A percentile compares a stretch with the other conserved stretches of the same genome.
phyloP scores from a whole-genome alignment of 2,797 vertebrate genomes.

The Coilia nasus region DNA sequence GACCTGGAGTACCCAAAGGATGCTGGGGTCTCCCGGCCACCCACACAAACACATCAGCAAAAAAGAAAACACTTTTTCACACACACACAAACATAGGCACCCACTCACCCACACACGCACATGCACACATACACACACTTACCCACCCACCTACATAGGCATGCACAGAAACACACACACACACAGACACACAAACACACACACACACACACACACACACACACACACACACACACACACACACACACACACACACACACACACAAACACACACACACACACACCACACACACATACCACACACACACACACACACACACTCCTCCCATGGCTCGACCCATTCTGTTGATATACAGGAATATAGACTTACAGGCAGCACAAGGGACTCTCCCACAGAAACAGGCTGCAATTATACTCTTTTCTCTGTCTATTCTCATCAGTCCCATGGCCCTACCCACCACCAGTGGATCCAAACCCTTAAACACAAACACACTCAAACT shows the following conservation, averaged over 20 bases:
- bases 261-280: neutral
- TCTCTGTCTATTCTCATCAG: slow-evolving; percentile 14
- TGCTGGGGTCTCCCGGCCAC: slow-evolving; percentile 21
- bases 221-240: neutral
- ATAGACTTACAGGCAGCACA: slow-evolving; percentile 20
- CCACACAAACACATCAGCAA: no score
- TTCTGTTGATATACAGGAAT: slow-evolving; percentile 25
- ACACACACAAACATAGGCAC: no score
- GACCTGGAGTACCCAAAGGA: slow-evolving; percentile 48
- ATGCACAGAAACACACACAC: no score
- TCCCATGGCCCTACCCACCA: neutral
- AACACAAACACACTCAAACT: no score
- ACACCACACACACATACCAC: neutral
- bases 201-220: neutral
- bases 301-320: neutral
- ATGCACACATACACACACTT: no score
- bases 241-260: neutral
- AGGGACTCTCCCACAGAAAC: slow-evolving; percentile 63
- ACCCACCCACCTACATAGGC: no score
- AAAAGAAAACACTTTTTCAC: no score
- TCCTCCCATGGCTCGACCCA: slow-evolving; percentile 36
- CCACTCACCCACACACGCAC: no score
- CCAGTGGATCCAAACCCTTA: neutral
- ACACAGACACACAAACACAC: no score
- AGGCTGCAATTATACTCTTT: slow-evolving; percentile 61